Percentiles rank a stretch among this genome's conserved stretches.
Conservation (phyloP, 2,113 vertebrate genomes). For the Thunnus maccoyii region DNA sequence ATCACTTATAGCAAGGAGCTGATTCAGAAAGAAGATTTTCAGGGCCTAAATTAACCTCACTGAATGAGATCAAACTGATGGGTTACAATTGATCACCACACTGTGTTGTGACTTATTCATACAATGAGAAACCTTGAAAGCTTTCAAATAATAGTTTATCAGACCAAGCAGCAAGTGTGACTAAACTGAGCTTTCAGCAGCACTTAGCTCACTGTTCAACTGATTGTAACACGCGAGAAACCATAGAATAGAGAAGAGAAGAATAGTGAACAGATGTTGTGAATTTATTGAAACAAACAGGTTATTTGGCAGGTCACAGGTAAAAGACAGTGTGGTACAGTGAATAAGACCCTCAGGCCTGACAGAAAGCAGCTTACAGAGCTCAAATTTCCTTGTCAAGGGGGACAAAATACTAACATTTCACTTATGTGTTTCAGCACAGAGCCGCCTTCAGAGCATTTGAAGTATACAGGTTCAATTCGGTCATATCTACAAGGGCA, state of each 20-base stretch:
- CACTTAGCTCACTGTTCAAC: constrained; percentile 8
- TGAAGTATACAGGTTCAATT: too few relatives aligned
- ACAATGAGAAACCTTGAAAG: background rate
- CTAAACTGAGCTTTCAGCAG: constrained; percentile 12
- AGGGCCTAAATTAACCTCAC: background rate
- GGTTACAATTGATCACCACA: background rate
- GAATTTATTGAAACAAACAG: background rate
- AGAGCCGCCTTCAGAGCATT: too few relatives aligned
- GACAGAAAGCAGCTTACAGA: constrained; percentile 6
- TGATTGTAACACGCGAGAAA: background rate
- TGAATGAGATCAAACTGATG: constrained; percentile 7
- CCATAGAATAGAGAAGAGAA: too few relatives aligned
- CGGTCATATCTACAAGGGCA: too few relatives aligned
- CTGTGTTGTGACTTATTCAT: background rate
- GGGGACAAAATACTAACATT: too few relatives aligned
- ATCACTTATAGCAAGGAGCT: background rate
- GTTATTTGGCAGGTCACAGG: background rate
- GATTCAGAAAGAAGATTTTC: constrained; percentile 13
- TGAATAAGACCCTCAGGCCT: background rate
- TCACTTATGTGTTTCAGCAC: too few relatives aligned
- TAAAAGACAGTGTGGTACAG: background rate
- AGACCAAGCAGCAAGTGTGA: background rate
- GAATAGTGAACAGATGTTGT: background rate
- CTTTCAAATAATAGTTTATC: constrained; percentile 2
- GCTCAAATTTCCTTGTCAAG: background rate